Evolutionary conservation across 2,888 invertebrate genomes (phyloP), one percentile per base, ranked within the genome.

Genomic region (Dugesia japonica): DNA sequence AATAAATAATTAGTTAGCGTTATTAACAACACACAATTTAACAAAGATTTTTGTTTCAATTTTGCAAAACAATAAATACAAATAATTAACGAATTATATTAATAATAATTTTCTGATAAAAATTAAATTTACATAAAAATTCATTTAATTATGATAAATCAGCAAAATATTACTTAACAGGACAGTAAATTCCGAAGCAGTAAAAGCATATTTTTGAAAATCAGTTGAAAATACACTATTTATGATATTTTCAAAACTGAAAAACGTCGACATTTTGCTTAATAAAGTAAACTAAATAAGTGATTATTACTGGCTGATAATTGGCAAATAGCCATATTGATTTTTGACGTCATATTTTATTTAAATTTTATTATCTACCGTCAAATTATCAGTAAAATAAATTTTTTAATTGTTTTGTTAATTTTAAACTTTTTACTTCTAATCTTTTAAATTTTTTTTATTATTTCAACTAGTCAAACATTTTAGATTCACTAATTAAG

Each of bases 311-410:
- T 56, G 56, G 56, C 17, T 23, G 56, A 56, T 23, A 56, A 56
- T 56, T 56, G n/a, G 56, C 56, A 20, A 56, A 56, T 56, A 56
- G 56, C 56, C 56, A 56, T 56, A 56, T 56, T 56, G n/a, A 56
- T 20, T 56, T 56, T 23, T 56, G 56, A 56, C 56, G 56, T 56
- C 56, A 56, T 56, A 13, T 20, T n/a, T n/a, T 4, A 56, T 23
- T n/a, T 56, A 7, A 4, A 56, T 13, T n/a, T 23, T n/a, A 56
- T n/a, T 20, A 23, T 56, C 56, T 56, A 56, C 56, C 17, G n/a
- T 13, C 23, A 56, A 38, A 20, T 56, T 56, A 23, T 56, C 56
- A 56, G 4, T 56, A 56, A 7, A 1, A 56, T 56, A 56, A 9
- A n/a, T 20, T 9, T 56, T 13, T 23, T 9, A 9, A 56, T 38